Percentiles rank a stretch among this genome's conserved stretches.
Conservation (phyloP, 2,797 vertebrate genomes). For the Propithecus deckenii region DNA sequence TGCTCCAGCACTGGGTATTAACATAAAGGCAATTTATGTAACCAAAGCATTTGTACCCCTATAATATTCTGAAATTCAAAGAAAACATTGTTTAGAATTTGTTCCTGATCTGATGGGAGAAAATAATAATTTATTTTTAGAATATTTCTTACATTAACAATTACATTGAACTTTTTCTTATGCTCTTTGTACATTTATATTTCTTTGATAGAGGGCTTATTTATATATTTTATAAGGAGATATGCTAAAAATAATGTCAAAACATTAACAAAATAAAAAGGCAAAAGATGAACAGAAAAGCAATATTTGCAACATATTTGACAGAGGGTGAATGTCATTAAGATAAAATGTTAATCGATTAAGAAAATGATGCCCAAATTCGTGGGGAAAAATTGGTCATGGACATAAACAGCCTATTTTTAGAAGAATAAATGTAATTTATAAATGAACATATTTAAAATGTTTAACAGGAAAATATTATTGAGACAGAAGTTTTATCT, state of each 20-base stretch:
- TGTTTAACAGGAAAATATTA: not conserved
- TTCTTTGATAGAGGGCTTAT: not conserved
- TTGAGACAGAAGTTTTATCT: not conserved
- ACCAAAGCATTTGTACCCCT: no score
- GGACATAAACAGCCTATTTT: not conserved
- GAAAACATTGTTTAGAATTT: not conserved
- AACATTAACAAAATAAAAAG: conserved; percentile 41
- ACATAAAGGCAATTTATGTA: no score
- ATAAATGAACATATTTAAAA: not conserved
- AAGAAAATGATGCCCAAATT: conserved; percentile 10
- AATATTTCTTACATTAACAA: not conserved
- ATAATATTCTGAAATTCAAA: no score
- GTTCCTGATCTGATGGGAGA: not conserved
- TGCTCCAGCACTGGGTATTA: not conserved
- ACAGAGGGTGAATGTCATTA: not conserved
- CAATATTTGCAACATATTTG: not conserved
- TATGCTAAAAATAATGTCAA: conserved; percentile 35
- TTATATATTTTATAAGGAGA: not conserved
- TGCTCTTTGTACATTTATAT: not conserved
- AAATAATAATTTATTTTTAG: not conserved
- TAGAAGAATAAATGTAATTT: not conserved
- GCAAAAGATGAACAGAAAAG: not conserved
- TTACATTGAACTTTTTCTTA: not conserved
- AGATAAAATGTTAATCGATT: conserved; percentile 25
- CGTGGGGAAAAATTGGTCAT: not conserved